These are phyloP conservation scores for Eurytoma adleriae DNA, from an alignment of 2,888 invertebrate genomes.

Conservation along the genomic window DNA sequence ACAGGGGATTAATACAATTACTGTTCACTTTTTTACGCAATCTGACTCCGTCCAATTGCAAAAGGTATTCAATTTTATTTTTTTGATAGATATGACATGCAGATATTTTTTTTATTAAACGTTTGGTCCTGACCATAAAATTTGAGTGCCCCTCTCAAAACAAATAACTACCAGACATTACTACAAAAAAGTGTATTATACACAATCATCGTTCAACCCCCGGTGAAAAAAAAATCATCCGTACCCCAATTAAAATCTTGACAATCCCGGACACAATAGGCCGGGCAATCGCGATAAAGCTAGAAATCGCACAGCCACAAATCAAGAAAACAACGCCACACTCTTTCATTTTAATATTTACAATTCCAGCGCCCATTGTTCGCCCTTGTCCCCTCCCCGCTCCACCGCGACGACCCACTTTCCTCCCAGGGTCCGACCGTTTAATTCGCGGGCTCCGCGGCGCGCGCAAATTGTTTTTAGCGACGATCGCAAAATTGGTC, in stretches of 20 bases:
- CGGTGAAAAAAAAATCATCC: background rate
- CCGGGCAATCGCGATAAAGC: background rate
- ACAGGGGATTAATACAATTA: no score
- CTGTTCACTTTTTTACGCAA: no score
- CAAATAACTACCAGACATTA: no score
- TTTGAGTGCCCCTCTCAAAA: no score
- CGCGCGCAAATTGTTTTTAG: conserved; percentile 43
- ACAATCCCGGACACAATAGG: background rate
- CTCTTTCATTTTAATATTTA: conserved; percentile 5
- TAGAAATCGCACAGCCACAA: background rate
- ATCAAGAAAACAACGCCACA: conserved; percentile 5
- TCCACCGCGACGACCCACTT: background rate
- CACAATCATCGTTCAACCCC: background rate
- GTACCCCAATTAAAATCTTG: no score
- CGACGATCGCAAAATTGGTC: conserved; percentile 34
- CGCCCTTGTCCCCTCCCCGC: background rate
- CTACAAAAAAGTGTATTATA: no score
- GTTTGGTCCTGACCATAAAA: no score
- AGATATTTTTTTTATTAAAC: no score
- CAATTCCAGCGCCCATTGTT: conserved; percentile 2
- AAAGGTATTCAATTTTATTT: no score
- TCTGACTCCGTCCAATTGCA: no score
- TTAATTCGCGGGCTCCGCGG: conserved; percentile 3
- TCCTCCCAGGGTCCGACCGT: background rate
- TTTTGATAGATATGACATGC: no score